Evolutionary conservation across 2,888 invertebrate species (phyloP), one percentile per base, ranked within the genome.

Genomic region (Adelphocoris suturalis): DNA sequence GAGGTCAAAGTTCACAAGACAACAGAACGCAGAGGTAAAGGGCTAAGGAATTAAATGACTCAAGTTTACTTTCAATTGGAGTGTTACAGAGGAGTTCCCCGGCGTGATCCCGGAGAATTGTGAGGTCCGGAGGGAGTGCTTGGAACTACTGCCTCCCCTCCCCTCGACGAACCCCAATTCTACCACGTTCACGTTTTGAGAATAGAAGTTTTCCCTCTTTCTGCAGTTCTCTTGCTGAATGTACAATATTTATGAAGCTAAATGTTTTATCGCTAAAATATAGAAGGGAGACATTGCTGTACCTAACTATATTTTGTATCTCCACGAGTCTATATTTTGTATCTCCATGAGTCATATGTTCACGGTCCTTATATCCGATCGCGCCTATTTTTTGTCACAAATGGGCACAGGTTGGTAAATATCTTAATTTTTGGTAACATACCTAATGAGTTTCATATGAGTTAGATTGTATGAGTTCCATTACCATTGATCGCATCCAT

Each of bases 11-110:
- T 80, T 80, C 78, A 16, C 78, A 47, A 80, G 28, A 80, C 78
- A 80, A 80, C 37, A 47, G 78, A 80, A 80, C 78, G n/a, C 47
- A 16, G 78, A 1, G 78, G 19, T 37, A 7, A 16, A 19, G 27
- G 46, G 47, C 78, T 80, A 68, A 68, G 68, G 68, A 68, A 68
- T 68, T 68, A 68, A 47, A 80, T 80, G 78, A 80, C 78, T 80
- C 78, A 80, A 80, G 78, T 80, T 80, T 80, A 80, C 78, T 80
- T 80, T 80, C 78, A 47, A 80, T 80, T 80, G 78, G 78, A 80
- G 78, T 80, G 78, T 37, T 80, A 80, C 16, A 68, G 68, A 80
- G 78, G 78, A 80, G 46, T 80, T 80, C 46, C 16, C 78, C 46
- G 46, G 37, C 14, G 46, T 28, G 78, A 37, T 37, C 78, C 37